A percentile compares a stretch with the other conserved stretches of the same genome.
Conservation (phyloP, 2,797 vertebrate genomes). For the Arrhamphus sclerolepis region DNA sequence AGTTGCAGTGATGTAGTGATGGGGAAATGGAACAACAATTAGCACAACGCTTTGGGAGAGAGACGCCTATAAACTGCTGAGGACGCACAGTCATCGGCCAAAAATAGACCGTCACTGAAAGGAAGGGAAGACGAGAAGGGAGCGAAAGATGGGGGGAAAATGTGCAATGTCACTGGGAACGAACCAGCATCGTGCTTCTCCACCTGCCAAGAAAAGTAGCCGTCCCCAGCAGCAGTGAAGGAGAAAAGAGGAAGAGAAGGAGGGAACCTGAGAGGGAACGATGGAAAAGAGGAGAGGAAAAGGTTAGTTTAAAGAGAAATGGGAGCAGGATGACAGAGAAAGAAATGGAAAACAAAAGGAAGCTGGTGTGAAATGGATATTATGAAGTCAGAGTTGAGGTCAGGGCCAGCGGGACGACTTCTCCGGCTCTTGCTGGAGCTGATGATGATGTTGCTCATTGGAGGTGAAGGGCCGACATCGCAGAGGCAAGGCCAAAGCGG, state of each 20-base stretch:
- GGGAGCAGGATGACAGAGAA: slow-evolving; percentile 20
- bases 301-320: slow-evolving; percentile 8
- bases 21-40: slow-evolving; percentile 69
- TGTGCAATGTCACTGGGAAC: slow-evolving; percentile 71
- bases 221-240: slow-evolving; percentile 24
- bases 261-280: slow-evolving; percentile 42
- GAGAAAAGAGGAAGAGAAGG: slow-evolving; percentile 35
- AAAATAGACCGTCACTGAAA: slow-evolving; percentile 60
- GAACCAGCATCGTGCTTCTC: slow-evolving; percentile 31
- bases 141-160: slow-evolving; percentile 37
- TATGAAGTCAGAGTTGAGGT: slow-evolving; percentile 20
- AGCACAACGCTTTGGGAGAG: slow-evolving; percentile 60
- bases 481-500: slow-evolving; percentile 24
- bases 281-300: slow-evolving; percentile 40
- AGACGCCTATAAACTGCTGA: slow-evolving; percentile 62
- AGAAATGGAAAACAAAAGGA: slow-evolving; percentile 32
- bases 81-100: slow-evolving; percentile 56
- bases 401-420: slow-evolving; percentile 25
- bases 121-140: slow-evolving; percentile 29
- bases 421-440: slow-evolving; percentile 20
- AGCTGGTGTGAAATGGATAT: slow-evolving; percentile 30
- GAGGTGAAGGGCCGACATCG: slow-evolving; percentile 37
- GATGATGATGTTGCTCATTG: slow-evolving; percentile 42
- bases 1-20: slow-evolving; percentile 57
- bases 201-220: slow-evolving; percentile 65